phyloP scores from a whole-genome alignment of 2,113 vertebrate genomes.

The Dasyurus viverrinus region DNA sequence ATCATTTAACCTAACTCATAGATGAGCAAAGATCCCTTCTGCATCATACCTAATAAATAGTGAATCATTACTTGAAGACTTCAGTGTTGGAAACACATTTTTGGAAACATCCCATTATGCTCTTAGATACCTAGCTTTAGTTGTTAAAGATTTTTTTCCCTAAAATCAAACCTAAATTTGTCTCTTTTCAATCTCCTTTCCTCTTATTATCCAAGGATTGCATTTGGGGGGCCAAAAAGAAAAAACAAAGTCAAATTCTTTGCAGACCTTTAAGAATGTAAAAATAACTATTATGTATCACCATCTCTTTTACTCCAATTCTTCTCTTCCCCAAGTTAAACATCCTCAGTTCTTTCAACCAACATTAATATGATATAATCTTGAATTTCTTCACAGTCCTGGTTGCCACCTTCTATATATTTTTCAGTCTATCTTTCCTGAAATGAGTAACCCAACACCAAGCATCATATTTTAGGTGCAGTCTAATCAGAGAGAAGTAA shows the following conservation, averaged over 20 bases:
- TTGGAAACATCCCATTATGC: background rate
- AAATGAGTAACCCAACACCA: background rate
- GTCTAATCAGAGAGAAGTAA: background rate
- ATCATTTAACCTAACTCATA: background rate
- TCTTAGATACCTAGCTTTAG: background rate
- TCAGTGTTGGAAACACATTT: background rate
- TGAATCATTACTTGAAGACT: background rate
- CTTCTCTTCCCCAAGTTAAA: background rate
- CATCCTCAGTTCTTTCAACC: background rate
- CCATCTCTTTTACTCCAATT: background rate
- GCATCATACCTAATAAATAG: background rate
- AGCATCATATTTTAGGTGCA: background rate
- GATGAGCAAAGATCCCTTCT: background rate
- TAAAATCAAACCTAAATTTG: background rate
- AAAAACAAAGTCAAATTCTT: background rate
- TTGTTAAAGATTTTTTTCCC: background rate
- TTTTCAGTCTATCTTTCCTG: background rate
- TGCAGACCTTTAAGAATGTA: background rate
- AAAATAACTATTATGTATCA: background rate
- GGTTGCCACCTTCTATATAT: background rate
- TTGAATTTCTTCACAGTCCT: background rate
- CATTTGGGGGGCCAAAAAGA: background rate
- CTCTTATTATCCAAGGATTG: background rate
- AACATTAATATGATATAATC: background rate
- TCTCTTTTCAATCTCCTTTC: background rate